Base-by-base conservation (phyloP, 2,888 invertebrate species). In the Zygaena filipendulae region DNA sequence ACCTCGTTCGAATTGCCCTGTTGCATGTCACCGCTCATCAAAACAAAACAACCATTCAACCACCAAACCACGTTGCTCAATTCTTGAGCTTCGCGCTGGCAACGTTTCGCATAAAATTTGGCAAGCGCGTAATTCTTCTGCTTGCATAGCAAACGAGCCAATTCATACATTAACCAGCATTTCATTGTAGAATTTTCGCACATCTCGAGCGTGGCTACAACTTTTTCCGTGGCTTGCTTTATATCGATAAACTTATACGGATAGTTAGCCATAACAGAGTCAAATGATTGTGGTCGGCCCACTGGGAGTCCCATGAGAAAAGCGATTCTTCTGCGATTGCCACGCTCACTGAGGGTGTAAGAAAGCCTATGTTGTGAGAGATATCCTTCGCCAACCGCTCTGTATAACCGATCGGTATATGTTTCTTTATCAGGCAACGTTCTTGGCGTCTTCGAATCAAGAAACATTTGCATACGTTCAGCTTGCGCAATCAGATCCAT, bases 11-110 rank as follows among this genome's bases (percentile, higher is more conserved):
- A 53, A 30, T 79, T 79, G 3, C 68, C 68, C 45, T 79, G 79
- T 38, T 75, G 75, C 74, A 79, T 75, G 26, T 79, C 79, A 2
- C 75, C 71, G 29, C 72, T 74, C 66, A 79, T 70, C 3, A 77
- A 35, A 2, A 64, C 68, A 26, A 79, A 75, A 19, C 61, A 63
- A 1, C 70, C 75, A 37, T 77, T 75, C 8, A 77, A 38, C 77
- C 77, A 79, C 79, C 79, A 79, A 0, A 66, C 60, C 2, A 55
- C 46, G 33, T 49, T 74, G 11, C 56, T 52, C 13, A 75, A 36
- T 33, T 70, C 68, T 27, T 64, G 59, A 27, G 77, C 72, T 37
- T 77, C 70, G 25, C 59, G 52, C 37, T 79, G 79, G 36, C 77
- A 77, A 14, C 71, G 58, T 38, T 77, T 77, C 0, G 67, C 74